Percentiles rank a stretch among this genome's conserved stretches.
phyloP scores from a whole-genome alignment of 2,888 invertebrate species.

The Agrotis clavis region DNA sequence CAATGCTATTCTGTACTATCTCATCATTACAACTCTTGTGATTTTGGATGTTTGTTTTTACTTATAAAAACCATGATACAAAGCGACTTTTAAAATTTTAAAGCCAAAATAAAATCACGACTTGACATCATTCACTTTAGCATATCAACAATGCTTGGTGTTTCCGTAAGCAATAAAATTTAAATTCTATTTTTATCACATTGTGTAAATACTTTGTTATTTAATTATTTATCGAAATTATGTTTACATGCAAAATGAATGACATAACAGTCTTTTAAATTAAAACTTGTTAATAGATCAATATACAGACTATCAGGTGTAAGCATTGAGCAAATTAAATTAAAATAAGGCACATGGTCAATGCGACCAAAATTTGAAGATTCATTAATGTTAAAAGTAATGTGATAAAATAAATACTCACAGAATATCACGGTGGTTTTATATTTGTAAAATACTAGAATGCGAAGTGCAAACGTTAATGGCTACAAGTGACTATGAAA shows the following conservation, averaged over 20 bases:
- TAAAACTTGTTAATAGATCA: slow-evolving; percentile 71
- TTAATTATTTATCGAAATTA: slow-evolving; percentile 51
- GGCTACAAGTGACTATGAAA: slow-evolving; percentile 53
- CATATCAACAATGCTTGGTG: slow-evolving; percentile 58
- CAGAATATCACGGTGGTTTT: slow-evolving; percentile 75
- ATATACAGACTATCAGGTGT: slow-evolving; percentile 83
- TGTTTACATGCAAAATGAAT: slow-evolving; percentile 65
- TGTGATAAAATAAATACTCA: slow-evolving; percentile 68
- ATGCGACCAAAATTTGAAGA: slow-evolving; percentile 77
- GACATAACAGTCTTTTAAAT: slow-evolving; percentile 57
- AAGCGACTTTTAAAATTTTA: slow-evolving; percentile 58
- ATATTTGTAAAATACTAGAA: slow-evolving; percentile 68
- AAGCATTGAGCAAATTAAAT: slow-evolving; percentile 86
- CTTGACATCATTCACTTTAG: slow-evolving; percentile 59
- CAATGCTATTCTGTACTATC: slow-evolving; percentile 75
- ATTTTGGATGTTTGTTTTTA: slow-evolving; percentile 61
- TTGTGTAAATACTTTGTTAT: slow-evolving; percentile 57
- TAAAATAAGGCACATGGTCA: slow-evolving; percentile 88
- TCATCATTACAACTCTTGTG: slow-evolving; percentile 68
- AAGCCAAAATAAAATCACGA: slow-evolving; percentile 60
- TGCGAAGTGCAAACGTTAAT: slow-evolving; percentile 57
- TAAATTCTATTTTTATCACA: slow-evolving; percentile 63
- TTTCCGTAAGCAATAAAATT: slow-evolving; percentile 53
- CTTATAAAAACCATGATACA: slow-evolving; percentile 61
- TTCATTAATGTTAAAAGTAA: slow-evolving; percentile 62